Conservation (phyloP, 2,113 vertebrate genomes). For the Eidolon helvum region DNA sequence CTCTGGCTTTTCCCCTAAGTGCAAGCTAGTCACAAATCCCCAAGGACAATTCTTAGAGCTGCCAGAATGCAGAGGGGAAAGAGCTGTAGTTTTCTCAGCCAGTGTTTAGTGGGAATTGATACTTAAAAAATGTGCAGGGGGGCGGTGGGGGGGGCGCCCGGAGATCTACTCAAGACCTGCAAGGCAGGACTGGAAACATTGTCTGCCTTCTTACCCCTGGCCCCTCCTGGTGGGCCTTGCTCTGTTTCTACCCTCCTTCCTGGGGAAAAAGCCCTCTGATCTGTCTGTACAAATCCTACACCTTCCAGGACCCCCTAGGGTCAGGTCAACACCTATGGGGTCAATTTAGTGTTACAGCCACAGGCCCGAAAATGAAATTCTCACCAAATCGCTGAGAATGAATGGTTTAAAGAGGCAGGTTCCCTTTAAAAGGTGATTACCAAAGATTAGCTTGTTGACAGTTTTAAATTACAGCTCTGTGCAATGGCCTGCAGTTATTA, state of each 20-base stretch:
- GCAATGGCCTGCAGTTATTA: conserved; percentile 72
- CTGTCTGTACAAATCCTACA: background rate
- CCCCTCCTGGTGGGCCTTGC: background rate
- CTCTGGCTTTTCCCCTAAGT: background rate
- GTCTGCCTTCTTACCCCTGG: background rate
- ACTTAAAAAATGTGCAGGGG: conserved; percentile 11
- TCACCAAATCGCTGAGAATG: conserved; percentile 75
- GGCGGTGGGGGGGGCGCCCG: too few species aligned
- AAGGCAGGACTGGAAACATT: conserved; percentile 49
- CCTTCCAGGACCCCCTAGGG: conserved; percentile 21
- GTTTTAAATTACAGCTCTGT: conserved; percentile 85
- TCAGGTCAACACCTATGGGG: conserved; percentile 53
- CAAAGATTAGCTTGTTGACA: conserved; percentile 86
- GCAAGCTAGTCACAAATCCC: background rate
- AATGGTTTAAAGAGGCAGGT: conserved; percentile 75
- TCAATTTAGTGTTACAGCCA: conserved; percentile 43
- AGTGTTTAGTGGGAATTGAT: background rate
- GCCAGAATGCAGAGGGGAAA: background rate
- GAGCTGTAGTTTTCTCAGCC: background rate
- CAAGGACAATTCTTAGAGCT: background rate
- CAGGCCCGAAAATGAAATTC: conserved; percentile 74
- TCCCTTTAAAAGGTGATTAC: conserved; percentile 86
- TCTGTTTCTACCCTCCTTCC: background rate
- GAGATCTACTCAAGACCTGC: background rate
- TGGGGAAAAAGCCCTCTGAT: background rate